Evolutionary conservation across 2,113 vertebrate species (phyloP).

Genomic region (Progne subis): DNA sequence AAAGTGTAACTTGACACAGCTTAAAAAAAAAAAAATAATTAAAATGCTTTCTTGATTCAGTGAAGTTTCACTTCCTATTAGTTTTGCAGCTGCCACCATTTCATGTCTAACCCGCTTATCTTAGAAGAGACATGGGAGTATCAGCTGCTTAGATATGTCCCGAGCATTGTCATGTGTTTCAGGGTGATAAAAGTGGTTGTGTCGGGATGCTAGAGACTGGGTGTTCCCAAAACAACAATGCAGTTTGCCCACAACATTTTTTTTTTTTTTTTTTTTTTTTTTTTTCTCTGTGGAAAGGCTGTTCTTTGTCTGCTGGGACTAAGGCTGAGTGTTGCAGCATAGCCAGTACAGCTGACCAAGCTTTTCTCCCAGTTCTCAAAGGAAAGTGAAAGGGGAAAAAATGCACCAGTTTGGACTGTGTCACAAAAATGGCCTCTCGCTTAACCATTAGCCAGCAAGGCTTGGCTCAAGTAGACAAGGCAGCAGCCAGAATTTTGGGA

Average conservation of each 20-base stretch:
- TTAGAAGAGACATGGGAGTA: not conserved
- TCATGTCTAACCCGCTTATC: not conserved
- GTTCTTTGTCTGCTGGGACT: not conserved
- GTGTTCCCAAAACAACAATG: constrained; percentile 2
- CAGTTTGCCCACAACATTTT: not conserved
- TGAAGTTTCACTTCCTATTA: not conserved
- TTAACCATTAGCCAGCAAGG: not conserved
- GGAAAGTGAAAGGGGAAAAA: constrained; percentile 29
- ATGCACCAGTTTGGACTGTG: not conserved
- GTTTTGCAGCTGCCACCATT: constrained; percentile 3
- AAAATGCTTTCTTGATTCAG: not conserved
- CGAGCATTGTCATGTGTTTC: not conserved
- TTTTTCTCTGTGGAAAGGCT: not conserved
- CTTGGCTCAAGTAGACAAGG: constrained; percentile 19
- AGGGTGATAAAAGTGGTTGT: constrained; percentile 10
- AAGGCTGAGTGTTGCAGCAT: constrained; percentile 11
- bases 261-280: not conserved
- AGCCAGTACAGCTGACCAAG: constrained; percentile 44
- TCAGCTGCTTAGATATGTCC: not conserved
- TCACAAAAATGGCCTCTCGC: not conserved
- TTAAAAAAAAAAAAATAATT: not conserved
- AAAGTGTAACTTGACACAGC: not conserved
- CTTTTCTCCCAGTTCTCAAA: constrained; percentile 11
- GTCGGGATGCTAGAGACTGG: not conserved
- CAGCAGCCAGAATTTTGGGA: constrained; percentile 26